phyloP scores from a whole-genome alignment of 2,797 vertebrate species.

The Acrossocheilus wenchowensis region DNA sequence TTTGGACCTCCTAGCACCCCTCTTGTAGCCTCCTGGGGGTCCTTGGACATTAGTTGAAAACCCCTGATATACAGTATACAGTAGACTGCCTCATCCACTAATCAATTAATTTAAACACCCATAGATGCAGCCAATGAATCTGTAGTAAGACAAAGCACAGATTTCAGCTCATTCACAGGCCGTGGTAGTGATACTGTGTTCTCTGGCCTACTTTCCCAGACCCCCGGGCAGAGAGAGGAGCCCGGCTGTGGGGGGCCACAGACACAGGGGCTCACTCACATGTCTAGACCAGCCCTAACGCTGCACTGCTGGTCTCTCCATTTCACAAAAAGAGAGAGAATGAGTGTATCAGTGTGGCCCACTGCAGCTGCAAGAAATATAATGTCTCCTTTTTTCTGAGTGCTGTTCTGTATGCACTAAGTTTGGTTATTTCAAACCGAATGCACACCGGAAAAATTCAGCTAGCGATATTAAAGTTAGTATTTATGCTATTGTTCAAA shows the following conservation, averaged over 20 bases:
- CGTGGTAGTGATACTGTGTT: slow-evolving; percentile 72
- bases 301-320: slow-evolving; percentile 7
- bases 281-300: not conserved
- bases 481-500: not conserved
- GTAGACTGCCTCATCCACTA: not conserved
- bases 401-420: not conserved
- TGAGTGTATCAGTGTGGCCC: not conserved
- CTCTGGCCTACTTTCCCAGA: slow-evolving; percentile 74
- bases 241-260: slow-evolving; percentile 68
- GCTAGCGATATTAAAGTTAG: not conserved
- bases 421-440: not conserved
- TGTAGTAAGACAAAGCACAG: slow-evolving; percentile 72
- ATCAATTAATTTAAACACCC: not conserved
- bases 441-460: not conserved
- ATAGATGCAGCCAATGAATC: not conserved
- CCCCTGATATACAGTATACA: not conserved
- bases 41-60: not conserved
- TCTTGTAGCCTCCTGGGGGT: not conserved
- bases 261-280: slow-evolving; percentile 75
- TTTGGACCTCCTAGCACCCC: not conserved
- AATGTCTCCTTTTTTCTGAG: not conserved
- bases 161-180: slow-evolving; percentile 50
- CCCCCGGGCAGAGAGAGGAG: slow-evolving; percentile 75
- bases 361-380: not conserved
- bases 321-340: not conserved